Percentiles rank a stretch among this genome's conserved stretches.
Conservation (phyloP, 2,888 invertebrate genomes). For the Melinaea marsaeus region DNA sequence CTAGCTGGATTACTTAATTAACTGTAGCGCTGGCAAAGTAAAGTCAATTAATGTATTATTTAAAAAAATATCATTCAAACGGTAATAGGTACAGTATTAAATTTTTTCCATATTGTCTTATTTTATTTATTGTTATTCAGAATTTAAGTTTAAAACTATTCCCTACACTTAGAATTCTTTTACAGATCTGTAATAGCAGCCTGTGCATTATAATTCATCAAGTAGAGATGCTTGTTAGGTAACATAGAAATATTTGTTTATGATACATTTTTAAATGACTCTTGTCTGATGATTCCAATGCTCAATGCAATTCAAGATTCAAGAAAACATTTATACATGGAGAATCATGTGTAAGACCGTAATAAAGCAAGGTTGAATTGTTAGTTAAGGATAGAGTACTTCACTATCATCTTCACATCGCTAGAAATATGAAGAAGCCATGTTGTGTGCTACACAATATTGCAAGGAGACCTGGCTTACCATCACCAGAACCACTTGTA, state of each 20-base stretch:
- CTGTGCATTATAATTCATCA: conserved; percentile 21
- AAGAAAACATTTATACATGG: conserved; percentile 31
- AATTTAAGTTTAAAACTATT: too few species aligned
- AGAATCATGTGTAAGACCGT: conserved; percentile 27
- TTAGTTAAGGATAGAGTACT: conserved; percentile 29
- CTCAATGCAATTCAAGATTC: conserved; percentile 32
- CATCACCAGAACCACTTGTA: conserved; percentile 12
- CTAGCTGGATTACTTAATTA: too few species aligned
- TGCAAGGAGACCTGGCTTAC: conserved; percentile 26
- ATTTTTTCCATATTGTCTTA: too few species aligned
- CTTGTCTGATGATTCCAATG: conserved; percentile 35
- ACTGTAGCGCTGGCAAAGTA: too few species aligned
- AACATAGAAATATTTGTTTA: background rate
- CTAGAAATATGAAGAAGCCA: conserved; percentile 31
- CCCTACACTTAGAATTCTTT: too few species aligned
- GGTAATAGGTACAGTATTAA: too few species aligned
- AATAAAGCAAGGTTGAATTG: conserved; percentile 35
- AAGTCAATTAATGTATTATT: too few species aligned
- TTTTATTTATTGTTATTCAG: too few species aligned
- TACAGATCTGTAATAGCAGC: conserved; percentile 19
- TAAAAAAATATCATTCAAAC: too few species aligned
- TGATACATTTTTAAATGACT: conserved; percentile 29
- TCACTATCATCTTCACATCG: conserved; percentile 33
- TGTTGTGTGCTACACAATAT: conserved; percentile 37
- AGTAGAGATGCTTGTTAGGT: conserved; percentile 20